These are phyloP conservation scores for Tetragonula clypearis DNA, from an alignment of 1,140 invertebrate species.

Conservation along the genomic window DNA sequence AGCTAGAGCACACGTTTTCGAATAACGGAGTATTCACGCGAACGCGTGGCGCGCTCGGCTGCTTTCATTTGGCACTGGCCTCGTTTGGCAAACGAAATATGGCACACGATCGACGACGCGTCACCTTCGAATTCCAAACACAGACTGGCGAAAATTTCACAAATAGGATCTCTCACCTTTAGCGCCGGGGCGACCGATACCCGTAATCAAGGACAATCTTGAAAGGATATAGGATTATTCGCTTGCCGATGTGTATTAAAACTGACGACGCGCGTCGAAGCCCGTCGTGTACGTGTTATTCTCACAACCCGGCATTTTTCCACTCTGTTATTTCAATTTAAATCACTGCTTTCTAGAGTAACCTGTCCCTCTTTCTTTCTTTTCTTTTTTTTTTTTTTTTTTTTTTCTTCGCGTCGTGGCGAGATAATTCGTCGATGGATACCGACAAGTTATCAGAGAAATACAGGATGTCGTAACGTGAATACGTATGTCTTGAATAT, in stretches of 20 bases:
- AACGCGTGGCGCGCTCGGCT: not conserved
- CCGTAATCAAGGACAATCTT: not conserved
- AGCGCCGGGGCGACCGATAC: not conserved
- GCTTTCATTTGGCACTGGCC: not conserved
- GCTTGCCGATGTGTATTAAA: not conserved
- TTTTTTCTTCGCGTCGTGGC: too few species aligned
- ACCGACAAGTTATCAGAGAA: too few species aligned
- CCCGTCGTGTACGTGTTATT: not conserved
- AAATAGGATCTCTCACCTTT: not conserved
- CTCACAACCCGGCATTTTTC: too few species aligned
- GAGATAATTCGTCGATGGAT: too few species aligned
- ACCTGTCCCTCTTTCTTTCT: too few species aligned
- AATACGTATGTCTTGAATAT: too few species aligned
- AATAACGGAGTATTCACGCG: constrained; percentile 36
- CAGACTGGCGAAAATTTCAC: not conserved
- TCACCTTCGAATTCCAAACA: not conserved
- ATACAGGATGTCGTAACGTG: too few species aligned
- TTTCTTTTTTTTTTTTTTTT: too few species aligned
- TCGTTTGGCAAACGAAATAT: not conserved
- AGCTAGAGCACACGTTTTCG: constrained; percentile 64
- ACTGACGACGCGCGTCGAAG: not conserved
- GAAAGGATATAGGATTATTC: not conserved
- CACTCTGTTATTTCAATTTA: not conserved
- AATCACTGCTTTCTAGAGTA: not conserved
- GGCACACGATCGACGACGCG: not conserved